These are phyloP conservation scores for Elysia crispata DNA, from an alignment of 2,888 invertebrate species.

Conservation along the genomic window DNA sequence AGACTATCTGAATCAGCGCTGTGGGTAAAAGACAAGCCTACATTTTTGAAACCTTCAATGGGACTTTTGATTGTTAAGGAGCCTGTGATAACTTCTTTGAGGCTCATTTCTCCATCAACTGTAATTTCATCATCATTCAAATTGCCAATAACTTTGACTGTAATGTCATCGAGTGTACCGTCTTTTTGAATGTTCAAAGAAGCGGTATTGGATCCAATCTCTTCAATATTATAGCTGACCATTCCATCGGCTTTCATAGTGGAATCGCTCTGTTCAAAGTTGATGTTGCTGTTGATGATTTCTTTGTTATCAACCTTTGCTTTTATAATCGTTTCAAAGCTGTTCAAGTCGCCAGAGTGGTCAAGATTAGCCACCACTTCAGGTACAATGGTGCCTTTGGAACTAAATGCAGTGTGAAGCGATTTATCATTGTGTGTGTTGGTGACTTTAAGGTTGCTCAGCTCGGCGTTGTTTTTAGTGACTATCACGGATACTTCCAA, in stretches of 20 bases:
- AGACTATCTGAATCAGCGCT: constrained; percentile 38
- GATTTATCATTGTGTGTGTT: background rate
- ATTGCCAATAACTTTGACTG: constrained; percentile 1
- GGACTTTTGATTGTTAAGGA: constrained; percentile 9
- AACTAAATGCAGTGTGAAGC: background rate
- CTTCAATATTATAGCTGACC: background rate
- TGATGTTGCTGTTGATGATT: background rate
- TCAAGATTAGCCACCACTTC: background rate
- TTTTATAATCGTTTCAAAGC: no score
- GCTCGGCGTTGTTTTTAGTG: background rate
- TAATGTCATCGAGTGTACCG: constrained; percentile 29
- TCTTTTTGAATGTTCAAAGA: constrained; percentile 27
- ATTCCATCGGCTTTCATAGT: constrained; percentile 13
- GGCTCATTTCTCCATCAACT: background rate
- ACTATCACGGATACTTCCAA: background rate
- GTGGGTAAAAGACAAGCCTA: constrained; percentile 39
- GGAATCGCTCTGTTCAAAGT: background rate
- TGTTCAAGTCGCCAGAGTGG: background rate
- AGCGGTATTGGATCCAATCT: background rate
- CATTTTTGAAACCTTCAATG: background rate
- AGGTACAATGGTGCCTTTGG: background rate
- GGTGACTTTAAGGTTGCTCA: constrained; percentile 13
- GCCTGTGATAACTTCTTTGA: constrained; percentile 30
- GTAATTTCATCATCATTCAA: background rate
- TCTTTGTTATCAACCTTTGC: background rate